A percentile compares a stretch with the other conserved stretches of the same genome.
Conservation (phyloP, 2,888 invertebrate species). For the Mythimna vitellina region DNA sequence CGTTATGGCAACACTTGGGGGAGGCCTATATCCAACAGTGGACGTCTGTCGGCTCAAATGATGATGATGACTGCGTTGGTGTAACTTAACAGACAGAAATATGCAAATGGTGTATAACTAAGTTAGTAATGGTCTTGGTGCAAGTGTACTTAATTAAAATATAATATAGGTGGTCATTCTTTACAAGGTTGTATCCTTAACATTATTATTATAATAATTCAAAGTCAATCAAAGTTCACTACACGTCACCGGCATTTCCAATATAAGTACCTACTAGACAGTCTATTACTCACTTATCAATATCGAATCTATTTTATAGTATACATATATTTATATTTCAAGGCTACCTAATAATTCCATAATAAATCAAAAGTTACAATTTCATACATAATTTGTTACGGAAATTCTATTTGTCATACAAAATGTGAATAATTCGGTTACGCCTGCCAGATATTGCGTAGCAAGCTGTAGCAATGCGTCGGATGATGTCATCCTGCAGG, state of each 20-base stretch:
- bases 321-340: no score
- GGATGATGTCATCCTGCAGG: constrained; percentile 83
- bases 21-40: no score
- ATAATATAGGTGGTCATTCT: neutral
- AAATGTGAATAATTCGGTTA: constrained; percentile 49
- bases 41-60: neutral
- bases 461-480: constrained; percentile 54
- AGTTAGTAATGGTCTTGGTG: neutral
- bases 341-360: neutral
- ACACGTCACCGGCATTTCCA: neutral
- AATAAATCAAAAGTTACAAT: constrained; percentile 32
- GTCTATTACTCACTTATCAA: neutral
- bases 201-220: neutral
- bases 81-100: neutral
- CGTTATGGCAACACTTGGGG: no score
- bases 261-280: neutral
- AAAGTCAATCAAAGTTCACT: constrained; percentile 1
- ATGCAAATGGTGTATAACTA: neutral
- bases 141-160: neutral
- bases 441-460: constrained; percentile 60
- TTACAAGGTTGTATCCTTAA: neutral
- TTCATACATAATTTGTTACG: constrained; percentile 29
- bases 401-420: constrained; percentile 43
- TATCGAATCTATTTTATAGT: constrained; percentile 1
- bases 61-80: neutral